A percentile compares a stretch with the other conserved stretches of the same genome.
These are phyloP conservation scores for Peromyscus attwateri DNA, from an alignment of 2,797 vertebrate species.

Conservation along the genomic window DNA sequence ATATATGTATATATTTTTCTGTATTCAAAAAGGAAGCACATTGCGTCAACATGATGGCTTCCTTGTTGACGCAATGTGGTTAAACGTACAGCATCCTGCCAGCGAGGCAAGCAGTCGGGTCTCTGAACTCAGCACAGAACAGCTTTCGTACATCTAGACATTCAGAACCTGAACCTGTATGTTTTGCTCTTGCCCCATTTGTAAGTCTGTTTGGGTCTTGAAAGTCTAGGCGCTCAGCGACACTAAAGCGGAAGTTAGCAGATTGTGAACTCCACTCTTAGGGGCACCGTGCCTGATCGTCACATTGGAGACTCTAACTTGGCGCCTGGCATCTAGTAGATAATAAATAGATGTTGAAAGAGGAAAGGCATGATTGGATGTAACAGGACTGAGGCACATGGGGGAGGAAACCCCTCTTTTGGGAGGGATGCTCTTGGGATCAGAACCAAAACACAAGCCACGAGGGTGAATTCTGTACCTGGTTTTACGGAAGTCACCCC, in stretches of 20 bases:
- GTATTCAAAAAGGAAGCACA: neutral
- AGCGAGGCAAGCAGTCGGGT: neutral
- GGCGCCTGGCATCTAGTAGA: neutral
- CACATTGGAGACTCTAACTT: neutral
- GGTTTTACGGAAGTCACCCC: slow-evolving; percentile 94
- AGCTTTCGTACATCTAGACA: neutral
- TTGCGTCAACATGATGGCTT: too few species aligned
- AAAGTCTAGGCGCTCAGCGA: neutral
- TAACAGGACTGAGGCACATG: neutral
- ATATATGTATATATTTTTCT: neutral
- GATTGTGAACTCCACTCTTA: neutral
- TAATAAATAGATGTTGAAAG: neutral
- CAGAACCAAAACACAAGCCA: neutral
- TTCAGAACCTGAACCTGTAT: too few species aligned
- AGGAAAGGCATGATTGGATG: neutral
- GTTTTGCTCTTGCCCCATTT: neutral
- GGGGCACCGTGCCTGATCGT: neutral
- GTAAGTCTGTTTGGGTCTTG: neutral
- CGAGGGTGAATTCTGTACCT: slow-evolving; percentile 86
- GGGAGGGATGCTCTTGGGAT: neutral
- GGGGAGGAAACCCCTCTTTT: neutral
- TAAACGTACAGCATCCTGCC: neutral
- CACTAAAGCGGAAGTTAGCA: neutral
- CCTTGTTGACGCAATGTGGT: neutral
- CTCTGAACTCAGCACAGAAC: neutral